phyloP scores from a whole-genome alignment of 92 coral and sea anemone genomes.

The Metridium senile region DNA sequence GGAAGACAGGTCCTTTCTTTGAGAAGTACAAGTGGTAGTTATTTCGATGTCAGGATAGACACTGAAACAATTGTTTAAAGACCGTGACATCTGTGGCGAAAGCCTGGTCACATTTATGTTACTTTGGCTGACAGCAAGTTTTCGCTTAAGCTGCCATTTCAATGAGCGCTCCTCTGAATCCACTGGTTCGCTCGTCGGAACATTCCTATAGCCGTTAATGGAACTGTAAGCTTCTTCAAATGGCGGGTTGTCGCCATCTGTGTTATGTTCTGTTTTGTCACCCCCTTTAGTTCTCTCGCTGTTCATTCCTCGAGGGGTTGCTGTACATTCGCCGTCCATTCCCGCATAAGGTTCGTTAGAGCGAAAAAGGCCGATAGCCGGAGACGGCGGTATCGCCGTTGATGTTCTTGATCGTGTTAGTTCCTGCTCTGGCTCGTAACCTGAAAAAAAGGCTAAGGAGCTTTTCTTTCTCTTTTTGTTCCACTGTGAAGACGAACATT shows the following conservation, averaged over 20 bases:
- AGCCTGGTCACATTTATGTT: neutral
- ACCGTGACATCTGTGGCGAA: slow-evolving; percentile 1
- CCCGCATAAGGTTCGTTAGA: neutral
- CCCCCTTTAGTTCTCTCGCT: neutral
- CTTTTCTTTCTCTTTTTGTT: too few relatives aligned
- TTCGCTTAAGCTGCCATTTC: neutral
- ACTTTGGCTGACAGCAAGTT: neutral
- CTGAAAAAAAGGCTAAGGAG: too few relatives aligned
- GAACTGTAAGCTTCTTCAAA: neutral
- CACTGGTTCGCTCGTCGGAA: neutral
- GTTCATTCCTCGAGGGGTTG: neutral
- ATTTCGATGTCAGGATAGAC: neutral
- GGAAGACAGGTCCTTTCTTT: neutral
- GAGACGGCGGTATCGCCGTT: neutral
- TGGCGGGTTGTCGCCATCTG: neutral
- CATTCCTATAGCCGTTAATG: neutral
- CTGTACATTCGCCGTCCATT: neutral
- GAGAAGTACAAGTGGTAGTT: slow-evolving; percentile 41
- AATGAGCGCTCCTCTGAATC: neutral
- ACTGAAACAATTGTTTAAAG: neutral
- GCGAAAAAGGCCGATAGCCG: neutral
- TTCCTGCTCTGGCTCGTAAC: neutral
- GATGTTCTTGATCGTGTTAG: neutral
- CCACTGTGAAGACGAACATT: neutral
- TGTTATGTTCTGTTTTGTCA: neutral